A percentile compares a stretch with the other conserved stretches of the same genome.
Evolutionary conservation across 2,888 invertebrate genomes (phyloP).

Genomic region (Nemotelus pantherinus): DNA sequence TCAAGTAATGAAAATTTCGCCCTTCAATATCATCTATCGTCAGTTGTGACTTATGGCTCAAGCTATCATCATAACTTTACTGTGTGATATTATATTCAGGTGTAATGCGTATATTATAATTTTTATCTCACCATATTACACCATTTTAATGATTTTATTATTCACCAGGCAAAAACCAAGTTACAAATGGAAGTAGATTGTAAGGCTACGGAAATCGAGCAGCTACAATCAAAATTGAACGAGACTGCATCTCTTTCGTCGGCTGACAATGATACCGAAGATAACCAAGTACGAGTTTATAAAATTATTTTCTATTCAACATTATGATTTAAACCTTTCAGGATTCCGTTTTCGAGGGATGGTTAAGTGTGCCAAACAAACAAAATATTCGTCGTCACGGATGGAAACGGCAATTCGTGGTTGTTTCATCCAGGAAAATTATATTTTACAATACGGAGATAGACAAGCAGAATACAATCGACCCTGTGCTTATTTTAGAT

Average conservation of each 20-base stretch:
- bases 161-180: constrained; percentile 69
- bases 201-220: constrained; percentile 96
- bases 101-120: too few relatives aligned
- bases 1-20: too few relatives aligned
- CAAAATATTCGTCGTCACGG: constrained; percentile 95
- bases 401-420: constrained; percentile 97
- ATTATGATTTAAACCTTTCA: constrained; percentile 55
- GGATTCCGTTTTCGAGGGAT: constrained; percentile 90
- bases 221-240: constrained; percentile 85
- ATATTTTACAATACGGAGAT: constrained; percentile 96
- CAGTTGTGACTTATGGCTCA: too few relatives aligned
- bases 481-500: constrained; percentile 94
- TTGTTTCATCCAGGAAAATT: constrained; percentile 95
- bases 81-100: too few relatives aligned
- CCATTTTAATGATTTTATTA: not conserved
- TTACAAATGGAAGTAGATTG: constrained; percentile 97
- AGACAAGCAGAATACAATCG: constrained; percentile 89
- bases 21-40: too few relatives aligned
- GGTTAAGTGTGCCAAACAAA: constrained; percentile 94
- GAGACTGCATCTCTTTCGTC: constrained; percentile 93
- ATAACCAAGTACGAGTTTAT: constrained; percentile 64
- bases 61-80: too few relatives aligned
- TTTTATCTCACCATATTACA: too few relatives aligned
- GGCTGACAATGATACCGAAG: constrained; percentile 86
- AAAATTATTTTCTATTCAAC: not conserved